A percentile compares a stretch with the other conserved stretches of the same genome.
These are phyloP conservation scores for Pituophis catenifer DNA, from an alignment of 2,113 vertebrate genomes.

Conservation along the genomic window DNA sequence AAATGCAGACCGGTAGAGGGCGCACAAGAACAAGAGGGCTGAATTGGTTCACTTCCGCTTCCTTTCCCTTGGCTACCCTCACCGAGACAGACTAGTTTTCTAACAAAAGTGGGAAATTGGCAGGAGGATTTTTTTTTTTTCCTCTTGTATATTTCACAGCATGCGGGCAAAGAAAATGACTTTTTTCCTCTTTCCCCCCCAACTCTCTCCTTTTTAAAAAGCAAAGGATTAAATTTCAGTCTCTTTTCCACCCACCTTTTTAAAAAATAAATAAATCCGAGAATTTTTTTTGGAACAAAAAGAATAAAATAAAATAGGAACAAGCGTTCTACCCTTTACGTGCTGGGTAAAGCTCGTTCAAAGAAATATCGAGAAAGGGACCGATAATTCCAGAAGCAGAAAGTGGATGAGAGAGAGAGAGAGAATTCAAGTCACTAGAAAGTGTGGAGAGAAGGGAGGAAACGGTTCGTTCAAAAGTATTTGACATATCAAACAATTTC, in stretches of 20 bases:
- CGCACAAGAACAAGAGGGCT: conserved; percentile 43
- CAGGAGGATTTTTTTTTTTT: not conserved
- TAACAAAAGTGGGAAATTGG: not conserved
- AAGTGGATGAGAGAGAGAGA: conserved; percentile 26
- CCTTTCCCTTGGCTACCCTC: conserved; percentile 1
- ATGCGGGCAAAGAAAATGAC: not conserved
- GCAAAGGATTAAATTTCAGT: not conserved
- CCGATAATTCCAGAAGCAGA: conserved; percentile 48
- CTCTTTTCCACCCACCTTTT: not conserved
- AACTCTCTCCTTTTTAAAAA: not conserved
- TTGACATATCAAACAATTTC: conserved; percentile 57
- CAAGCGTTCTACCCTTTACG: conserved; percentile 44
- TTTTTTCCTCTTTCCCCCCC: not conserved
- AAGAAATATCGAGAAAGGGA: not conserved
- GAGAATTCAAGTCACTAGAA: conserved; percentile 45
- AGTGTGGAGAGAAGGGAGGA: conserved; percentile 22
- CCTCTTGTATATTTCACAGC: not conserved
- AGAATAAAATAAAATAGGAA: conserved; percentile 19
- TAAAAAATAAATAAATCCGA: not conserved
- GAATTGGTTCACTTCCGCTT: not conserved
- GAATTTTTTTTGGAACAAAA: conserved; percentile 37
- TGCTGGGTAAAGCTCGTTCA: conserved; percentile 33
- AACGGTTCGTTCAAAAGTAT: conserved; percentile 40
- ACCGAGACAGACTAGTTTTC: not conserved
- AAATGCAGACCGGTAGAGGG: conserved; percentile 41